These are phyloP conservation scores for Drosophila aff. DNA, from an alignment of 1,140 invertebrate genomes.

Conservation along the genomic window DNA sequence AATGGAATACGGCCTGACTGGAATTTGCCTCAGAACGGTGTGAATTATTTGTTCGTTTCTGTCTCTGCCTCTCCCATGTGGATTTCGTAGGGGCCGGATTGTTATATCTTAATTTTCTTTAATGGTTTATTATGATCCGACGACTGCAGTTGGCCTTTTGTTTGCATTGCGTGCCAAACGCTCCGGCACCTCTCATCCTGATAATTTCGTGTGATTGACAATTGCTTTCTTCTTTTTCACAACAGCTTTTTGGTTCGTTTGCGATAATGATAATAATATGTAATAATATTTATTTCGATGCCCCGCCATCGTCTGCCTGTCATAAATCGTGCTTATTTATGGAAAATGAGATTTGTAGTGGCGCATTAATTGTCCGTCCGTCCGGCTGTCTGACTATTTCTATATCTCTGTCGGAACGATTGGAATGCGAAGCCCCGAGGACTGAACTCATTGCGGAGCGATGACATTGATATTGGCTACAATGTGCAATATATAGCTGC, in stretches of 20 bases:
- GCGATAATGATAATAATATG: conserved; percentile 74
- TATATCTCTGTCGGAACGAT: conserved; percentile 52
- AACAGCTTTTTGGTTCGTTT: conserved; percentile 39
- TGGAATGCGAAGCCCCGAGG: conserved; percentile 46
- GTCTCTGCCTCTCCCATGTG: conserved; percentile 31
- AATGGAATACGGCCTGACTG: conserved; percentile 37
- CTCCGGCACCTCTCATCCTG: conserved; percentile 31
- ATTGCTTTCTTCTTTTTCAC: conserved; percentile 52
- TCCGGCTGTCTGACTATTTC: conserved; percentile 3
- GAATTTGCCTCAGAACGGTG: conserved; percentile 65
- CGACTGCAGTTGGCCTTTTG: conserved; percentile 43
- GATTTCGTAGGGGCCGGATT: conserved; percentile 53
- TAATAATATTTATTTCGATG: conserved; percentile 61
- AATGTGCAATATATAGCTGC: conserved; percentile 19
- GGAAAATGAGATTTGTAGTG: conserved; percentile 75
- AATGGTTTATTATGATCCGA: conserved; percentile 78
- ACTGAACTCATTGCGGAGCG: conserved; percentile 56
- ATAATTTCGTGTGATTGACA: conserved; percentile 75
- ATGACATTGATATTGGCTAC: conserved; percentile 69
- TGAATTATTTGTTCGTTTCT: conserved; percentile 46
- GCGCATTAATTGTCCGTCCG: conserved; percentile 58
- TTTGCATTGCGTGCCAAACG: conserved; percentile 46
- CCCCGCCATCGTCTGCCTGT: conserved; percentile 23
- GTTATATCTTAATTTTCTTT: conserved; percentile 79
- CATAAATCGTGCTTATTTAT: conserved; percentile 76